Base-by-base conservation (phyloP, 1,140 invertebrate species). In the Zophobas morio region DNA sequence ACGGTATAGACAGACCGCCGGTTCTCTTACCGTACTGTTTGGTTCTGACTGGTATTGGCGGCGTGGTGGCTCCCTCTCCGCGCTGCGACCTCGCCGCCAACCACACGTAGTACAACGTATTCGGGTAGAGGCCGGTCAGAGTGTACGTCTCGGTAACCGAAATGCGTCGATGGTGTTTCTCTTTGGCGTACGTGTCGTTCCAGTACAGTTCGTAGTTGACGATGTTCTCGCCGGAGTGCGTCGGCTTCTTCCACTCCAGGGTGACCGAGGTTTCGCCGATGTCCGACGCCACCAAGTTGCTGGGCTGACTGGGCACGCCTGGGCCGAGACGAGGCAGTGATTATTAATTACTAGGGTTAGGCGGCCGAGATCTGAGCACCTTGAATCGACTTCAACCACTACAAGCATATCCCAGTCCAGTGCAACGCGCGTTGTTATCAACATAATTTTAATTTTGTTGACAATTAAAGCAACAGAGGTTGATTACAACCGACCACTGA, bases 91-190 rank as follows among this genome's bases (percentile, higher is more conserved):
- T 90, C 20, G 97, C 98, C 1, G 97, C 96, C 78, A 99, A 88
- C 95, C 97, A 98, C 77, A 99, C 94, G 88, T 96, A 96, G 89
- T 99, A 99, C 46, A 98, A 86, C 1, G 97, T 98, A 88, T 99
- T 97, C 2, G 98, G 97, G 84, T 97, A 97, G 0, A 99, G 90
- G 40, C 94, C 94, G 63, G 92, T 93, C 74, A 99, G 88, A 0
- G 92, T 95, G 88, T 96, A 98, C 35, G 91, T 92, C 86, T 97
- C 94, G 2, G 91, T 90, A n/a, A 94, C 93, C 0, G 91, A 90
- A 80, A 97, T 95, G 80, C 94, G 91, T 80, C 93, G 89, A 84
- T 90, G 90, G 85, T 91, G 90, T 84, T 89, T 88, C 83, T 91
- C 89, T 90, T 96, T 95, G 5, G 95, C 94, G 83, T 96, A 97